Base-by-base conservation (phyloP, 2,797 vertebrate genomes). In the Rhynchonycteris naso region DNA sequence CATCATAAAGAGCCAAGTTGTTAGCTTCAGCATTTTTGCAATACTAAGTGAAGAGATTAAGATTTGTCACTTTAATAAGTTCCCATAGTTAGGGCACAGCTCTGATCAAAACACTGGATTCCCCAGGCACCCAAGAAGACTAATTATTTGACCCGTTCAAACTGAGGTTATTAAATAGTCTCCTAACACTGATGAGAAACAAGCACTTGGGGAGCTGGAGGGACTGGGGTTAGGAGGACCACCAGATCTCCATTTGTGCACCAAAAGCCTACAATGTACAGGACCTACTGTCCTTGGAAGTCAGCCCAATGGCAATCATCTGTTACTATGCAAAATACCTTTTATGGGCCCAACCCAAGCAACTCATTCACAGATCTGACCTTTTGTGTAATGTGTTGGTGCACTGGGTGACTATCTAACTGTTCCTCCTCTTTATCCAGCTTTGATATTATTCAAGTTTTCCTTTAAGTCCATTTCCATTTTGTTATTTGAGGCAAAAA, bases 131-230 rank as follows among this genome's bases (percentile, higher is more conserved):
- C 22, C 10, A 58, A 43, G 12, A 14, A 82, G 38, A 24, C 10
- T 86, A 90, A 81, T 71, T 66, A 72, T 59, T 65, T 76, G 33
- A 13, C 18, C 26, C 47, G 38, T 92, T 80, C n/a, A 82, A 92
- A 78, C 16, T 63, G 26, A 90, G 63, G 58, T 68, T 88, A 74
- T 71, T 79, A 94, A 92, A 86, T 81, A 90, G 72, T 74, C 69
- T 54, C 21, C 6, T 87, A 74, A 74, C 33, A 28, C 8, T 88
- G 33, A 80, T 69, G 54, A 69, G 84, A 83, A 68, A 33, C n/a
- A 80, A 92, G 30, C 15, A 75, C 11, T 63, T 35, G 19, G 11
- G 13, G 13, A 26, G 38, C 16, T 19, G 8, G 18, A 47, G 1
- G 6, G 3, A 54, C 24, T 7, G 35, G 9, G 56, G 16, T 11